phyloP scores from a whole-genome alignment of 1,140 invertebrate species.

The Drosophila leontia region DNA sequence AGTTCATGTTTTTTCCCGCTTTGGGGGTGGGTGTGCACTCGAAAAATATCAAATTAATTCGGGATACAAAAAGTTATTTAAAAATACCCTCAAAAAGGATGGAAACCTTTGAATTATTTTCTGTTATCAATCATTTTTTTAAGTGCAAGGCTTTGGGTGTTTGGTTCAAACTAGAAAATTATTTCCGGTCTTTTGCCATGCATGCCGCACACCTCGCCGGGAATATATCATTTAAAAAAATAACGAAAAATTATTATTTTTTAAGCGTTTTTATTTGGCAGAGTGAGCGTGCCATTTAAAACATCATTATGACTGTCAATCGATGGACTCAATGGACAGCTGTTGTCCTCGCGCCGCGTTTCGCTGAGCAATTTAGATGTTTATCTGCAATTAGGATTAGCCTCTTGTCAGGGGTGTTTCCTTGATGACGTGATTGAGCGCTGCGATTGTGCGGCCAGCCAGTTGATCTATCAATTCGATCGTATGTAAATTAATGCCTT shows the following conservation, averaged over 20 bases:
- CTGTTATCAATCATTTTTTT: neutral
- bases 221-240: constrained; percentile 50
- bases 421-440: constrained; percentile 59
- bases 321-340: constrained; percentile 51
- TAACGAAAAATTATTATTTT: constrained; percentile 67
- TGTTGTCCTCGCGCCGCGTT: constrained; percentile 54
- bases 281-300: constrained; percentile 72
- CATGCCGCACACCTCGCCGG: constrained; percentile 38
- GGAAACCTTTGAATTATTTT: neutral
- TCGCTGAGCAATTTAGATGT: constrained; percentile 68
- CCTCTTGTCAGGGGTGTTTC: constrained; percentile 41
- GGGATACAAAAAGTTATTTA: too few relatives aligned
- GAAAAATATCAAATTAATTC: neutral
- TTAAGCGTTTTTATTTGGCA: constrained; percentile 68
- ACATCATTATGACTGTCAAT: constrained; percentile 77
- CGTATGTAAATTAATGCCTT: constrained; percentile 72
- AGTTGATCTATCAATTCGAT: constrained; percentile 77
- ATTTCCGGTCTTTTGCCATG: constrained; percentile 82
- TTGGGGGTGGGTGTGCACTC: constrained; percentile 57
- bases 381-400: constrained; percentile 82
- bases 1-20: constrained; percentile 23
- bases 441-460: constrained; percentile 29
- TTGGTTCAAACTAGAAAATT: constrained; percentile 72
- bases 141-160: constrained; percentile 11
- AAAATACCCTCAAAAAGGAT: neutral